Evolutionary conservation across 2,797 vertebrate species (phyloP), one percentile per base, ranked within the genome.

Genomic region (Pseudopleuronectes americanus): DNA sequence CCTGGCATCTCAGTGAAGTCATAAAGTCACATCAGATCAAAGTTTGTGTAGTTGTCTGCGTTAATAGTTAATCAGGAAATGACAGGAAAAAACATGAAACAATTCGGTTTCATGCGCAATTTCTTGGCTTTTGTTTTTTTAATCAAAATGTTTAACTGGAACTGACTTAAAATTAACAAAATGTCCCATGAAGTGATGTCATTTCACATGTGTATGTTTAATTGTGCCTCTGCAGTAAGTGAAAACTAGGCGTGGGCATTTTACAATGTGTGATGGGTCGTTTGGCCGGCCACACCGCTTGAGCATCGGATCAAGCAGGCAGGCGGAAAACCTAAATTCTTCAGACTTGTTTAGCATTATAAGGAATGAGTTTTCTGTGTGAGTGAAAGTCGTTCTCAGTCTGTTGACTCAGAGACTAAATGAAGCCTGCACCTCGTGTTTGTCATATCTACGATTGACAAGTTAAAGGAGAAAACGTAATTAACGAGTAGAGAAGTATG

Each of bases 201-300:
- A 38, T 51, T 41, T 13, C 26, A 26, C 64, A 12, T 16, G 31
- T 23, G n/a, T 8, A 5, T 24, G 26, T 56, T 12, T 26, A 58
- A 53, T 78, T 72, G 48, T 66, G 19, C 54, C 0, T 52, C n/a
- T 58, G 56, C 19, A 59, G 43, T 49, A 43, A 74, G 74, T 76
- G 31, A 70, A 71, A 83, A 82, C 48, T 80, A 75, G 85, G 86
- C 79, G 86, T 83, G 83, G 80, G 23, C 70, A 43, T 55, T 52
- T 52, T 56, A 41, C 49, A 57, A 16, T 56, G 51, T 74, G 24
- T 66, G 33, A 74, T 45, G 64, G 79, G 79, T 80, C 54, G 70
- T 71, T 68, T 60, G 45, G 12, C 33, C 61, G 68, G 22, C 16
- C 43, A 10, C 31, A 3, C 14, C 51, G 64, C 47, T 53, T 70